Evolutionary conservation across 1,140 invertebrate species (phyloP).

Genomic region (Nasonia giraulti): DNA sequence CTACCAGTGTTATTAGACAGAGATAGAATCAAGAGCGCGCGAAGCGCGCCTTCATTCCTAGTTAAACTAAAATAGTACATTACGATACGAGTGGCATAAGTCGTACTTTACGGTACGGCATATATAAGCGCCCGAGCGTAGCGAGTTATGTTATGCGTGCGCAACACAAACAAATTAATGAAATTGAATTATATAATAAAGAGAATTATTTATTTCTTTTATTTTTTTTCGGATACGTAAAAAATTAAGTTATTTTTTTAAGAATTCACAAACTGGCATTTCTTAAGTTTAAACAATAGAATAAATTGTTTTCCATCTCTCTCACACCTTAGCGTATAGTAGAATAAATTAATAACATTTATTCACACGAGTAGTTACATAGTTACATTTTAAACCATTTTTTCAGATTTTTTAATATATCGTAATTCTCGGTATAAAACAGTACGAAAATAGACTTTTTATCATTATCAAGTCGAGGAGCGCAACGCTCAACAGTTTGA

Average conservation of each 20-base stretch:
- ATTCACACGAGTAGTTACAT: not conserved
- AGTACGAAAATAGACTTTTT: constrained; percentile 49
- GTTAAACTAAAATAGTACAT: no score
- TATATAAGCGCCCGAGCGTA: no score
- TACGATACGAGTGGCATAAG: no score
- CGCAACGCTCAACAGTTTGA: constrained; percentile 3
- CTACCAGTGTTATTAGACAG: no score
- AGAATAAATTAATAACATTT: constrained; percentile 37
- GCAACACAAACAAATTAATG: no score
- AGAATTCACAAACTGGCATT: constrained; percentile 13
- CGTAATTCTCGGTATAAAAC: constrained; percentile 43
- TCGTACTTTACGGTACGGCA: no score
- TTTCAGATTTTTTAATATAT: constrained; percentile 20
- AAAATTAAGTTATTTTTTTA: not conserved
- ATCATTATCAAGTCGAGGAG: constrained; percentile 5
- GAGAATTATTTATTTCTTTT: not conserved
- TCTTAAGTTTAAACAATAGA: constrained; percentile 4
- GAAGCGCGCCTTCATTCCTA: no score
- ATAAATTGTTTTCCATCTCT: not conserved
- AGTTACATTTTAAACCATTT: constrained; percentile 36
- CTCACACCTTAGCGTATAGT: not conserved
- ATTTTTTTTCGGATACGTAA: constrained; percentile 33
- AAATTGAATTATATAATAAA: no score
- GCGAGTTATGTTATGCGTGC: not conserved
- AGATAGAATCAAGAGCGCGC: no score